Evolutionary conservation across 2,888 invertebrate species (phyloP).

Genomic region (Phortica okadai): DNA sequence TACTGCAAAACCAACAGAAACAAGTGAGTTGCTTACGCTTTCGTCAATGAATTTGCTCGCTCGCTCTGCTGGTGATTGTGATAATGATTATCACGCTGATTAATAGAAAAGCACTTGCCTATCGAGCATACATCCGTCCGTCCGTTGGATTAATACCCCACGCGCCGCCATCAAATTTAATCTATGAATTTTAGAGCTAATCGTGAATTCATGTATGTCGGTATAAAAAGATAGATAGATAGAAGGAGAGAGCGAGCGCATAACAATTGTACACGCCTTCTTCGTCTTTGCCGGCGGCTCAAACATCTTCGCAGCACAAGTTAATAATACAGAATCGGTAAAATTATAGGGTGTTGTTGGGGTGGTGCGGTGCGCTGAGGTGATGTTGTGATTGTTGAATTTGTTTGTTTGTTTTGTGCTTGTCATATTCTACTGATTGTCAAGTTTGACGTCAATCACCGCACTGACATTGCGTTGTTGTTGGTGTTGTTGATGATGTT

Average conservation of each 20-base stretch:
- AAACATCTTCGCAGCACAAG: too few relatives aligned
- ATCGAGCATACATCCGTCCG: background rate
- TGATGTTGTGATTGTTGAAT: constrained; percentile 2
- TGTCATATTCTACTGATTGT: constrained; percentile 52
- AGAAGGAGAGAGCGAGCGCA: too few relatives aligned
- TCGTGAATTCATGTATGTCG: too few relatives aligned
- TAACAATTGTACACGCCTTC: too few relatives aligned
- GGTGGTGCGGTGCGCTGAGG: background rate
- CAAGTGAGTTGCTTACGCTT: background rate
- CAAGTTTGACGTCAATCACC: constrained; percentile 61
- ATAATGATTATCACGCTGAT: background rate
- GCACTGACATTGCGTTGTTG: constrained; percentile 53
- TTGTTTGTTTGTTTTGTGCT: constrained; percentile 17
- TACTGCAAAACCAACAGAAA: background rate
- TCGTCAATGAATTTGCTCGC: background rate
- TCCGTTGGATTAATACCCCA: background rate
- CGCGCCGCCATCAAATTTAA: background rate
- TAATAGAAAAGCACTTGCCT: background rate
- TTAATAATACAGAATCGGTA: too few relatives aligned
- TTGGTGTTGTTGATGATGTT: constrained; percentile 30
- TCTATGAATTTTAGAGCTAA: background rate
- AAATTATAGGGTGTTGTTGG: too few relatives aligned
- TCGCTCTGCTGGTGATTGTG: background rate
- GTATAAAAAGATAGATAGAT: too few relatives aligned
- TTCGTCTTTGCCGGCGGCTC: too few relatives aligned